Conservation (phyloP, 2,888 invertebrate species). For the Choristoneura rosaceana region DNA sequence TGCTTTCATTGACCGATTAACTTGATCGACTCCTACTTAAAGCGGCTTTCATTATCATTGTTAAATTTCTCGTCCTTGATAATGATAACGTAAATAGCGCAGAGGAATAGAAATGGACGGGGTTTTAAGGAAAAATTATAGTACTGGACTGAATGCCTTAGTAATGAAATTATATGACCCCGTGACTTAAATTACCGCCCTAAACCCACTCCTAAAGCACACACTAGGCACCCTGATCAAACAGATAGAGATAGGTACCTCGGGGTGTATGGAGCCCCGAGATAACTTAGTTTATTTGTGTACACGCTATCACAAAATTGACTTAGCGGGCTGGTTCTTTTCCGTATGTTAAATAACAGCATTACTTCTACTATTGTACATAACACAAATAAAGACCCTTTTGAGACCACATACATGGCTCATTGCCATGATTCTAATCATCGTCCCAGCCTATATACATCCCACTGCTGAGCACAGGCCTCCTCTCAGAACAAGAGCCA, state of each 20-base stretch:
- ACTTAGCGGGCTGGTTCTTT: slow-evolving; percentile 11
- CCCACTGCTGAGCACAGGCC: no score
- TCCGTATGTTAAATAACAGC: slow-evolving; percentile 5
- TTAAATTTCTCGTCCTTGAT: slow-evolving; percentile 1
- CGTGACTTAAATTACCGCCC: slow-evolving; percentile 23
- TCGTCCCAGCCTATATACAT: no score
- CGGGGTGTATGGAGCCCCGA: slow-evolving; percentile 20
- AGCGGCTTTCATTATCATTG: background rate
- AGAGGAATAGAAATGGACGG: background rate
- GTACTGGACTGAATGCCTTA: background rate
- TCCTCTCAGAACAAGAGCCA: no score
- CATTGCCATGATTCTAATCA: background rate
- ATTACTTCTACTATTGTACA: background rate
- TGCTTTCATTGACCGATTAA: background rate
- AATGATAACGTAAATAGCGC: slow-evolving; percentile 18
- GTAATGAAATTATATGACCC: slow-evolving; percentile 29
- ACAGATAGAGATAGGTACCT: slow-evolving; percentile 28
- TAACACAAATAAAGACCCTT: background rate
- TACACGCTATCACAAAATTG: slow-evolving; percentile 28
- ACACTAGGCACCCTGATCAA: slow-evolving; percentile 31
- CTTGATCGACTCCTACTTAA: slow-evolving; percentile 5
- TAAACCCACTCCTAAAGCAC: slow-evolving; percentile 35
- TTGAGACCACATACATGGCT: background rate
- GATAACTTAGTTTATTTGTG: slow-evolving; percentile 37
- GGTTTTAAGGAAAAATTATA: background rate